Base-by-base conservation (phyloP, 2,888 invertebrate genomes). In the Tiliacea aurago region DNA sequence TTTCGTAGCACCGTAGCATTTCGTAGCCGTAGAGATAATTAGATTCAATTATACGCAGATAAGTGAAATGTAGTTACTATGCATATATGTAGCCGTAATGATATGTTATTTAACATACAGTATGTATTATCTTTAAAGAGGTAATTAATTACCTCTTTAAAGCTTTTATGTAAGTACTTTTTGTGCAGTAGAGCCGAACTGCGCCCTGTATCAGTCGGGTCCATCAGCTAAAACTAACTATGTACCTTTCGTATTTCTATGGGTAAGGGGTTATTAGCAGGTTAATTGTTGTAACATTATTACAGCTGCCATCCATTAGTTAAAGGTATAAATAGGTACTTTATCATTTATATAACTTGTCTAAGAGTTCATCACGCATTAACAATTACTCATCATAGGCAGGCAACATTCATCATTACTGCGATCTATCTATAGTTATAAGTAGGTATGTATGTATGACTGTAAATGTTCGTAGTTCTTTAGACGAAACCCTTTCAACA, bases 1-100 rank as follows among this genome's bases (percentile, higher is more conserved):
- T 43, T 4, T 79, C 73, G 76, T 76, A 76, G 76, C 80, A 45
- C 28, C 80, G 76, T 76, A 76, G 76, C 80, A n/a, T 5, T 37
- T 45, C 62, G 76, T 76, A 76, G 73, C 45, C 23, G 53, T n/a
- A 79, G 18, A 56, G 1, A 51, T 49, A 10, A 79, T 58, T 79
- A 56, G 9, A 62, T 15, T 61, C 13, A 43, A 61, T n/a, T n/a
- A 61, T 43, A 9, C 23, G 45, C 47, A 47, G 20, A 20, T 15
- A 23, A 49, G 3, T 55, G 20, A 62, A 49, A 49, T 45, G 45
- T 49, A 61, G 45, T n/a, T n/a, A n/a, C 33, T 55, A 64, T 45
- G 41, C 7, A 18, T 41, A 5, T 63, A n/a, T 45, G 20, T 58
- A 33, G 51, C 13, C 13, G 0, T 58, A 63, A 62, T 49, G 43